These are phyloP conservation scores for Cephus pulcher DNA, from an alignment of 2,888 invertebrate species.

Conservation along the genomic window DNA sequence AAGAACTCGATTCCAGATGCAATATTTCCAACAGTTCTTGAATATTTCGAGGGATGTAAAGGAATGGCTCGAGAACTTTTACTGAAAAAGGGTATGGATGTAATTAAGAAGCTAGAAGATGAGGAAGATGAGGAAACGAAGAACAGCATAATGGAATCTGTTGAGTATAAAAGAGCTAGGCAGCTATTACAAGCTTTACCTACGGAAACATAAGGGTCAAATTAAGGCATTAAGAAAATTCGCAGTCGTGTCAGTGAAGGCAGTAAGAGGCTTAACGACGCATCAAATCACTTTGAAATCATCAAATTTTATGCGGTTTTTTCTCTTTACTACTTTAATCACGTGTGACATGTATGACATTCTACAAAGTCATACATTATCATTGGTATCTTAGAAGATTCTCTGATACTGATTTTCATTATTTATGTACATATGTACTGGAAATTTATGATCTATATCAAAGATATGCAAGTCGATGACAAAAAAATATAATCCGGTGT, in stretches of 20 bases:
- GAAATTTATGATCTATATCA: neutral
- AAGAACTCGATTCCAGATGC: slow-evolving; percentile 71
- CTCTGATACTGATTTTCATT: neutral
- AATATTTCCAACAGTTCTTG: slow-evolving; percentile 75
- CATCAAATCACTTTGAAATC: neutral
- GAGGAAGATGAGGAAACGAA: slow-evolving; percentile 63
- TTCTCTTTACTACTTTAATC: neutral
- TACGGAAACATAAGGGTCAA: slow-evolving; percentile 60
- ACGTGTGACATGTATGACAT: neutral
- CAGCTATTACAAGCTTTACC: slow-evolving; percentile 75
- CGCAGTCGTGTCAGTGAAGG: neutral
- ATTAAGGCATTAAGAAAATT: neutral
- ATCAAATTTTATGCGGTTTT: neutral
- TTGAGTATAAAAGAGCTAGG: slow-evolving; percentile 73
- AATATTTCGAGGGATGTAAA: slow-evolving; percentile 78
- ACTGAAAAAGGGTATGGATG: slow-evolving; percentile 73
- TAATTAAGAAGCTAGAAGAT: slow-evolving; percentile 74
- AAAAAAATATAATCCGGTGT: neutral
- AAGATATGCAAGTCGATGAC: neutral
- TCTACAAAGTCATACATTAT: neutral
- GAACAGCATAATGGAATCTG: slow-evolving; percentile 55
- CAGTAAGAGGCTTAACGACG: neutral
- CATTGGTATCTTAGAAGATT: neutral
- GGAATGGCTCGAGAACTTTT: slow-evolving; percentile 76
- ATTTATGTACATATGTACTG: neutral